Base-by-base conservation (phyloP, 2,113 vertebrate genomes). In the Piliocolobus tephrosceles region DNA sequence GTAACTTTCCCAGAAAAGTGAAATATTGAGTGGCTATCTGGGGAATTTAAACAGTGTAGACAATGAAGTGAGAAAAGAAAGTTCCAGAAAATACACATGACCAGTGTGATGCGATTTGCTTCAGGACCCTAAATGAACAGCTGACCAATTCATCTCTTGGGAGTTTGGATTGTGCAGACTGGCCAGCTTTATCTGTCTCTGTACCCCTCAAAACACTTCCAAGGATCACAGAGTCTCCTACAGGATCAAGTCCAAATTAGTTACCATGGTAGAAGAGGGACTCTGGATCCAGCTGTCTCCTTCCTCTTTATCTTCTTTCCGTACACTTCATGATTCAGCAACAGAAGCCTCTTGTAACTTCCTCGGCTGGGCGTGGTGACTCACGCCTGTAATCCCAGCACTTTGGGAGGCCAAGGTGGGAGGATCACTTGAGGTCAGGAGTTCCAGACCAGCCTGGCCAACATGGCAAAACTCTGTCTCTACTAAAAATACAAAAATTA, bases 11-110 rank as follows among this genome's bases (percentile, higher is more conserved):
- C 38, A 89, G 83, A 55, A 84, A 82, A 92, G 92, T 40, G 30
- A 88, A 92, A 70, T 87, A 73, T 32, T 45, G 68, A 96, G 58
- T 58, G 50, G 45, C 35, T 96, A 23, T 91, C 91, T 84, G 87
- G 89, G 47, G 43, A 83, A 94, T 93, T 61, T 70, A 83, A 94
- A 80, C 68, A 40, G 35, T 22, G 40, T 50, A 85, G 83, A 89
- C 84, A 91, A 55, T 81, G 38, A 90, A 78, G 32, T 40, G 47
- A 94, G 50, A 75, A 95, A 91, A 95, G 40, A 47, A 30, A n/a
- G 66, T 45, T 88, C 52, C 57, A 76, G 84, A 73, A 87, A 57
- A 79, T 47, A n/a, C 32, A 6, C 38, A 55, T 64, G 38, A 73
- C 18, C 25, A 38, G 38, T 8, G 45, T 52, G 57, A 85, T n/a